Conservation (phyloP, 2,888 invertebrate genomes). For the Patella pellucida region DNA sequence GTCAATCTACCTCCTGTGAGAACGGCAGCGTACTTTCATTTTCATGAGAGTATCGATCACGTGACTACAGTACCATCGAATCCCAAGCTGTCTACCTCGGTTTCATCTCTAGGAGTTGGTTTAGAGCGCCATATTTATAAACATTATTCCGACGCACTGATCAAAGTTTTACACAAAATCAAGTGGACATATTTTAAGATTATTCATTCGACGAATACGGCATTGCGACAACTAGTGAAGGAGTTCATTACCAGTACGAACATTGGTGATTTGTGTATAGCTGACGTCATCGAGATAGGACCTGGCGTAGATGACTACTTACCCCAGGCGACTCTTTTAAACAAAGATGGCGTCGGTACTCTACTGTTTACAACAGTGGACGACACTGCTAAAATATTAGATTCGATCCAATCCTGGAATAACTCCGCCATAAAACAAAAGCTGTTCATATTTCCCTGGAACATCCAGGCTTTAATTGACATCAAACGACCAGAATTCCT, state of each 20-base stretch:
- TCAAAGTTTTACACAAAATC: not conserved
- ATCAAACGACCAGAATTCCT: constrained; percentile 10
- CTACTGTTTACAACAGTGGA: constrained; percentile 32
- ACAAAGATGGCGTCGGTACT: constrained; percentile 18
- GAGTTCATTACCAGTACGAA: not conserved
- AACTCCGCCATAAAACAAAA: constrained; percentile 21
- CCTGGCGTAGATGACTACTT: not conserved
- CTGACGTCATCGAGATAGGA: constrained; percentile 13
- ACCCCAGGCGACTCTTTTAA: not conserved
- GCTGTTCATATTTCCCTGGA: constrained; percentile 38
- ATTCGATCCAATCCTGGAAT: not conserved
- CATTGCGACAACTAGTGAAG: not conserved
- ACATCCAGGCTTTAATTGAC: constrained; percentile 16
- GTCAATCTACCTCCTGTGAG: constrained; percentile 21
- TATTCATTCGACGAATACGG: constrained; percentile 18
- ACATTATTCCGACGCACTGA: constrained; percentile 1
- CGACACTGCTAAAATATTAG: constrained; percentile 27
- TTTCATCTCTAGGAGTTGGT: constrained; percentile 16
- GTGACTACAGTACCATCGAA: not conserved
- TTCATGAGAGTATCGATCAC: constrained; percentile 5
- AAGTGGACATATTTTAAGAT: constrained; percentile 19
- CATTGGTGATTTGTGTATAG: constrained; percentile 14
- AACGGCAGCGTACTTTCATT: constrained; percentile 24
- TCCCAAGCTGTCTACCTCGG: constrained; percentile 17
- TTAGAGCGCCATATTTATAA: not conserved